Base-by-base conservation (phyloP, 1,140 invertebrate genomes). In the Micrasema minimum region DNA sequence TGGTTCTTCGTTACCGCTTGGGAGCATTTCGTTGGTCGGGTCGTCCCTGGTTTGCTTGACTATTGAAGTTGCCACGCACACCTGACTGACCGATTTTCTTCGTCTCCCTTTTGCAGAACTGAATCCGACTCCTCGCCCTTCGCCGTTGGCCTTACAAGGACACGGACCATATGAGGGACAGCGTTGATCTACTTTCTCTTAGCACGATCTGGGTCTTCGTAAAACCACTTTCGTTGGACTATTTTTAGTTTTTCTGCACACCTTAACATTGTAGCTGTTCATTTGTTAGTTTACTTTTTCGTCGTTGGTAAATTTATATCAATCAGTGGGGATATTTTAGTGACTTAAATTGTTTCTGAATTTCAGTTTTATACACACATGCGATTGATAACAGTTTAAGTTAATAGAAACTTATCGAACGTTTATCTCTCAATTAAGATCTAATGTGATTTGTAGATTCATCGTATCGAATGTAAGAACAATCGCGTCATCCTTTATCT, bases 81-180 rank as follows among this genome's bases (percentile, higher is more conserved):
- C 37, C 53, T 57, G 20, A 35, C 53, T 57, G 26, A 57, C 53
- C 23, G 53, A 35, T n/a, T 57, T 50, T 57, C 31, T 57, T 35
- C 53, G 26, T 57, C 26, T 57, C 26, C 53, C 53, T 57, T 57
- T 57, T 57, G 31, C 53, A 57, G 53, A 38, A 57, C 53, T 57
- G 53, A 57, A 51, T 57, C 53, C 23, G 31, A 35, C 18, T 31
- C 12, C 3, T 18, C 48, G 16, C 48, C 31, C 2, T 9, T 1
- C 16, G 9, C 45, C 7, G n/a, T n/a, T n/a, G n/a, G n/a, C n/a
- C n/a, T n/a, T n/a, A n/a, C n/a, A n/a, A 23, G 48, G 48, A 51
- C 48, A 23, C 12, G 16, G 20, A n/a, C n/a, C n/a, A n/a, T n/a
- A 18, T 51, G 48, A 51, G 9, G 43, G 43, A 45, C n/a, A 45